Evolutionary conservation across 2,888 invertebrate genomes (phyloP), one percentile per base, ranked within the genome.

Genomic region (Balanococcus diminutus): DNA sequence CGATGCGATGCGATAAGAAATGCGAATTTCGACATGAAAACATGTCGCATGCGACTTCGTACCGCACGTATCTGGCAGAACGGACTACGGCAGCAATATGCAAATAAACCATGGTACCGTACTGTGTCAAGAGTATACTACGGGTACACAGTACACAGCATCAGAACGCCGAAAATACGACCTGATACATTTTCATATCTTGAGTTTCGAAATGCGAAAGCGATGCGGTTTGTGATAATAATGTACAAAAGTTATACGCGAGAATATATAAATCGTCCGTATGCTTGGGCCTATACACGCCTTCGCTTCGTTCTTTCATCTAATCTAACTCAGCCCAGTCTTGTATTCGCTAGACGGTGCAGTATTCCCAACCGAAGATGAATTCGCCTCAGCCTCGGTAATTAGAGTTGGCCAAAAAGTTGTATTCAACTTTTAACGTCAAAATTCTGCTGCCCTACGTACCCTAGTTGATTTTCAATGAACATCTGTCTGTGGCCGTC

Each of bases 381-480:
- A 67, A 67, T 67, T 67, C 61, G 61, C 61, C 1, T 67, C 28
- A 67, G 28, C 61, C 25, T 25, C 3, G 61, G 61, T 67, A 67
- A 67, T 67, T 67, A 67, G 61, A 67, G 61, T 67, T 67, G 61
- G 61, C 61, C 61, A n/a, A 67, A 67, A 67, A 67, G 61, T 67
- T 67, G 25, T 28, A 67, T 67, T 67, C 28, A 67, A 67, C 61
- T 67, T 67, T 51, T 51, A n/a, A 51, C 51, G 51, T 19, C 19
- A 19, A 51, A 42, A 51, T 19, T n/a, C 5, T 19, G 51, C 51
- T 51, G 51, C 36, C 36, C 36, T 36, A 8, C 51, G 19, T 1
- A 51, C 19, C n/a, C n/a, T n/a, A 19, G 51, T 51, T 51, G 51
- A 51, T 51, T 51, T 51, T 51, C 51, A 51, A 51, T 51, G 51